Evolutionary conservation across 2,797 vertebrate genomes (phyloP).

Genomic region (Rhynchotus rufescens): DNA sequence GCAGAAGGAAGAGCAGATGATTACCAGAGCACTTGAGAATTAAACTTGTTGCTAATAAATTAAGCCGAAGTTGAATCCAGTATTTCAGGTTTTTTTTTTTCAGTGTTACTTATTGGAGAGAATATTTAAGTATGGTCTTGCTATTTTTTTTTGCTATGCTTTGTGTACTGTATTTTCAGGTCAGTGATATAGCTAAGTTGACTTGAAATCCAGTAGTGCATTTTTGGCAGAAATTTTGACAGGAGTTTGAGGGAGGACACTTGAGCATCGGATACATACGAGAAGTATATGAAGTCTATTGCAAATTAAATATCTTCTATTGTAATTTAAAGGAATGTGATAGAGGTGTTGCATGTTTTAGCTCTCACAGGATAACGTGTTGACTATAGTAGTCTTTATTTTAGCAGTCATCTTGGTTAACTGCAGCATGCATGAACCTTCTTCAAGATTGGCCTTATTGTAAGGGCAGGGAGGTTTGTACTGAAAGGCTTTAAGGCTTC

Average conservation of each 20-base stretch:
- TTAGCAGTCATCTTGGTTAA: not conserved
- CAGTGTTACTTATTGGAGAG: rapidly evolving
- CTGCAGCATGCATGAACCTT: not conserved
- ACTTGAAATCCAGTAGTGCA: not conserved
- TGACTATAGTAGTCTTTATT: not conserved
- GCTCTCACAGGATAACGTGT: not conserved
- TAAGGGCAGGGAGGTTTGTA: not conserved
- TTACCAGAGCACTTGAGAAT: not conserved
- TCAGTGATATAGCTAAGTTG: too few relatives aligned
- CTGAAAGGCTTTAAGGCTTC: not conserved
- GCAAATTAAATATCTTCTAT: not conserved
- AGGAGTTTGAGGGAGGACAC: not conserved
- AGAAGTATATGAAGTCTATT: not conserved
- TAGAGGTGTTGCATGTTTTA: not conserved
- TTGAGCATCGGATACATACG: not conserved
- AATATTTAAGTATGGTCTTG: not conserved
- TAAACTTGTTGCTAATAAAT: not conserved
- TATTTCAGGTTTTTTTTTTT: not conserved
- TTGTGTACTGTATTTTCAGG: too few relatives aligned
- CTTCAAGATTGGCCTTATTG: not conserved
- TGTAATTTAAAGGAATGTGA: not conserved
- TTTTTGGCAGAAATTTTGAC: not conserved
- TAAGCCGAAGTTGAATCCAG: not conserved
- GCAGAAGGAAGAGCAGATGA: not conserved
- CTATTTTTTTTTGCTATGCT: too few relatives aligned